Conservation (phyloP, 2,888 invertebrate genomes). For the Onchidella celtica region DNA sequence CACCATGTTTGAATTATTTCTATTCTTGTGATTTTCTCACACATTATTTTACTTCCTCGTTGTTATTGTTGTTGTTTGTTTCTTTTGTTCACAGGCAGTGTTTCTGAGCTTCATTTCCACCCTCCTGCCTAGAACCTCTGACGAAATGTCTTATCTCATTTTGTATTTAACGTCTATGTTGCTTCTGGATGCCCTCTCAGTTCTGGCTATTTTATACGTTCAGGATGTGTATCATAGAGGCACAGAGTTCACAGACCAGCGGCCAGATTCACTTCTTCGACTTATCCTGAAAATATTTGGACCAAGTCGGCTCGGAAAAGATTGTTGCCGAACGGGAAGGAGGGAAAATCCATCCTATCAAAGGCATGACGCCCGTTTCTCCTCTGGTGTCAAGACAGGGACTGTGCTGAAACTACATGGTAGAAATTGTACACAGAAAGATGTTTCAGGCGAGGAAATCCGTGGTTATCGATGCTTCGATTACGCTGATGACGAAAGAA, state of each 20-base stretch:
- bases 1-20: no score
- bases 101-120: background rate
- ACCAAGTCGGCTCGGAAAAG: background rate
- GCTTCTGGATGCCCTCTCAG: background rate
- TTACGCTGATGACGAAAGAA: background rate
- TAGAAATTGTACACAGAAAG: background rate
- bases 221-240: background rate
- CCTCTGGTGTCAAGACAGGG: background rate
- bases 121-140: background rate
- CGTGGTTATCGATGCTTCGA: background rate
- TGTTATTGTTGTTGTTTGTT: no score
- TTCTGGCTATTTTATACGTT: background rate
- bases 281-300: background rate
- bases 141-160: background rate
- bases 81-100: background rate
- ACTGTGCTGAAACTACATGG: background rate
- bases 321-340: no score
- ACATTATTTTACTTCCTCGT: no score
- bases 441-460: background rate
- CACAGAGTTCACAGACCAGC: background rate
- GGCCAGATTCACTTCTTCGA: background rate
- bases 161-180: background rate
- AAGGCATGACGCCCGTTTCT: background rate
- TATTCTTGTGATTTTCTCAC: no score
- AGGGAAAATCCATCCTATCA: background rate